Evolutionary conservation across 2,888 invertebrate species (phyloP).

Genomic region (Petrolisthes manimaculis): DNA sequence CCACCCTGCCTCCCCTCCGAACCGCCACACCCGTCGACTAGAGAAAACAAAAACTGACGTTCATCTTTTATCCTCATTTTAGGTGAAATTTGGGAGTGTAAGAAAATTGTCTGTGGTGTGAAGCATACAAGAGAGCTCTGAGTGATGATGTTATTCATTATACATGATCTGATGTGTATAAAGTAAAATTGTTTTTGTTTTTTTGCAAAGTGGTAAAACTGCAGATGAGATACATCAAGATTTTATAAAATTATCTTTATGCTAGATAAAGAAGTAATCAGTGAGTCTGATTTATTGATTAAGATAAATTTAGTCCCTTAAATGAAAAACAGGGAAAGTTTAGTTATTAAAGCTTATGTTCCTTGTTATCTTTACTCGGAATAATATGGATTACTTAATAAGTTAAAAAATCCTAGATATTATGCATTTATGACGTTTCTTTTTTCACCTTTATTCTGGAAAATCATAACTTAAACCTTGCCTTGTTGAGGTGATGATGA

Average conservation of each 20-base stretch:
- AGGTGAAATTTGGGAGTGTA: background rate
- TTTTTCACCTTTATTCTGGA: constrained; percentile 9
- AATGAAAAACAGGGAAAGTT: constrained; percentile 18
- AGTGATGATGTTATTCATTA: constrained; percentile 26
- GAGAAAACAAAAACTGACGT: background rate
- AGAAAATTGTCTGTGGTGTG: constrained; percentile 32
- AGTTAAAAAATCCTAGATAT: background rate
- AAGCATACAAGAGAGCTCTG: constrained; percentile 26
- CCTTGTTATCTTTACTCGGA: constrained; percentile 21
- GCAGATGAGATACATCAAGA: constrained; percentile 8
- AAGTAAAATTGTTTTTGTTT: background rate
- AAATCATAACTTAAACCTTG: constrained; percentile 13
- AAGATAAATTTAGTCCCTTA: background rate
- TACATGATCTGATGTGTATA: constrained; percentile 37
- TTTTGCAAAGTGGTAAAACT: constrained; percentile 3
- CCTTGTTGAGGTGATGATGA: constrained; percentile 20
- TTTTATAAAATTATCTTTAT: constrained; percentile 11
- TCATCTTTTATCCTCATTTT: constrained; percentile 17
- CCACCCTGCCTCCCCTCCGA: constrained; percentile 26
- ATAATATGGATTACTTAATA: constrained; percentile 17
- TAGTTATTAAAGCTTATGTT: constrained; percentile 11
- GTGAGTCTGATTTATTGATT: constrained; percentile 22
- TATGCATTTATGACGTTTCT: background rate
- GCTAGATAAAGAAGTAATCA: constrained; percentile 18
- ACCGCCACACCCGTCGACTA: background rate